A percentile compares a stretch with the other conserved stretches of the same genome.
phyloP scores from a whole-genome alignment of 2,113 vertebrate genomes.

The Alligator sinensis region DNA sequence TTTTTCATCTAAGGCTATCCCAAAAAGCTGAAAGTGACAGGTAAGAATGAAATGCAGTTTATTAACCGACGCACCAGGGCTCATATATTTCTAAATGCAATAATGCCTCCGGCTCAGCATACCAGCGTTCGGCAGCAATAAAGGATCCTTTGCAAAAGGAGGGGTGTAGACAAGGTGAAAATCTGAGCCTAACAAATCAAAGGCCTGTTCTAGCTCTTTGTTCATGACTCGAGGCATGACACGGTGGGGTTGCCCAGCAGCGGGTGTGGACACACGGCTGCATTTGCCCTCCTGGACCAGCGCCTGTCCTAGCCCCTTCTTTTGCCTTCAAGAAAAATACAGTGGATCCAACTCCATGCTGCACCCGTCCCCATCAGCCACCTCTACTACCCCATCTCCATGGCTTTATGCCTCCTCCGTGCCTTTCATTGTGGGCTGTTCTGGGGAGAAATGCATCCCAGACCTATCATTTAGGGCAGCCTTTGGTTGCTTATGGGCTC shows the following conservation, averaged over 20 bases:
- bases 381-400: neutral
- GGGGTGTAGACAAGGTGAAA: neutral
- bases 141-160: neutral
- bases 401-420: neutral
- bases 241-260: neutral
- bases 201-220: neutral
- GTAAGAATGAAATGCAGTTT: conserved; percentile 42
- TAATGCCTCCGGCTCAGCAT: neutral
- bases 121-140: neutral
- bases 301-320: no score
- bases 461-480: neutral
- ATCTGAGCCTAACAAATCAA: neutral
- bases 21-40: conserved; percentile 50
- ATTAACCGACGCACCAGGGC: conserved; percentile 19
- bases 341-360: no score
- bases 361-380: neutral
- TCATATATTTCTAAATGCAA: conserved; percentile 47
- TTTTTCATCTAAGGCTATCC: conserved; percentile 32
- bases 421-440: neutral
- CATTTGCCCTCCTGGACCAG: neutral
- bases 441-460: neutral
- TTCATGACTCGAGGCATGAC: neutral
- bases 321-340: no score
- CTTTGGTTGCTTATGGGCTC: neutral
- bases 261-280: neutral